Percentiles rank a stretch among this genome's conserved stretches.
Evolutionary conservation across 2,797 vertebrate species (phyloP).

Genomic region (Gorsachius magnificus): DNA sequence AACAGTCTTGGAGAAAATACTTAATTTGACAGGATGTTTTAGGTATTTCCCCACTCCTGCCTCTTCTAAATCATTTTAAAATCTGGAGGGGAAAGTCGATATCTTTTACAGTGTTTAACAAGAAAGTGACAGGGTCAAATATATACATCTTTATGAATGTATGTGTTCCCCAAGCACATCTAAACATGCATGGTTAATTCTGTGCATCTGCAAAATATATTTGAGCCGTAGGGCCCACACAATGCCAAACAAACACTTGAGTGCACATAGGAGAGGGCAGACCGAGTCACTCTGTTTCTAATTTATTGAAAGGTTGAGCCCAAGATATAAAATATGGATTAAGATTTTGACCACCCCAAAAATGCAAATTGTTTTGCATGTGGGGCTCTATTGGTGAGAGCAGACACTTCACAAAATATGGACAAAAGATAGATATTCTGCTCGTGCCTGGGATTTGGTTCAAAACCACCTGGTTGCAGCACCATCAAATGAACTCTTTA

Average conservation of each 20-base stretch:
- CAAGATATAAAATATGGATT: background rate
- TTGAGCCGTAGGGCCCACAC: slow-evolving; percentile 40
- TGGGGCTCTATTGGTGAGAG: background rate
- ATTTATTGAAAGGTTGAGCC: slow-evolving; percentile 29
- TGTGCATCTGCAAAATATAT: slow-evolving; percentile 60
- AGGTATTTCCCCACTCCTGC: slow-evolving; percentile 30
- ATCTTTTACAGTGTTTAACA: slow-evolving; percentile 53
- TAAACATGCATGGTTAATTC: slow-evolving; percentile 49
- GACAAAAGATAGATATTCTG: background rate
- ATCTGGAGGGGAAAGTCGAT: slow-evolving; percentile 28
- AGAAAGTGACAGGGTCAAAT: slow-evolving; percentile 52
- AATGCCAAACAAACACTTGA: slow-evolving; percentile 51
- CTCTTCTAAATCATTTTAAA: slow-evolving; percentile 47
- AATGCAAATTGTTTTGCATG: background rate
- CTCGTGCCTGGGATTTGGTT: background rate
- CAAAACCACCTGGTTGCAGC: background rate
- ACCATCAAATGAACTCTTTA: background rate
- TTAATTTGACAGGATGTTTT: slow-evolving; percentile 27
- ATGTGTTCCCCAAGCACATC: slow-evolving; percentile 46
- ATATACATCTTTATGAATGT: background rate
- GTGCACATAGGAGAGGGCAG: background rate
- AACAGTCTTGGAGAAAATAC: slow-evolving; percentile 24
- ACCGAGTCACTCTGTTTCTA: background rate
- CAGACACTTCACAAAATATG: background rate
- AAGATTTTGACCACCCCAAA: background rate